Percentiles rank a stretch among this genome's conserved stretches.
phyloP scores from a whole-genome alignment of 1,140 invertebrate genomes.

The Drosophila bipectinata region DNA sequence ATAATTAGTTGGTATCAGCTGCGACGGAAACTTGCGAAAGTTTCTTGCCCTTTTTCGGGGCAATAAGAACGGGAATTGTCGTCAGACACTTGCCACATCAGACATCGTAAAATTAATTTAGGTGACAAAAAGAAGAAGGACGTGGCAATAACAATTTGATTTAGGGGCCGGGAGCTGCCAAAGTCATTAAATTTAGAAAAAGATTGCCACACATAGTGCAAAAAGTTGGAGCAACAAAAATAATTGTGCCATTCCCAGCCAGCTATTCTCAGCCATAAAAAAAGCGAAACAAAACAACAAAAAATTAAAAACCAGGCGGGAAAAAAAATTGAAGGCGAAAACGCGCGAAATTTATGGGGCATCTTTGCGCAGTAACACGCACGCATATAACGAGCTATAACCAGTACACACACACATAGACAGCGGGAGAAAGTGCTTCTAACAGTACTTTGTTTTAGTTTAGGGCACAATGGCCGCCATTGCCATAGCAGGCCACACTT shows the following conservation, averaged over 20 bases:
- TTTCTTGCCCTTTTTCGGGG: slow-evolving; percentile 10
- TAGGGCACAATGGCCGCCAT: slow-evolving; percentile 76
- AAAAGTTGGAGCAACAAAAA: slow-evolving; percentile 56
- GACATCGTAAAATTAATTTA: slow-evolving; percentile 68
- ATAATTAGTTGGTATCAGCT: slow-evolving; percentile 28
- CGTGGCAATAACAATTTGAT: slow-evolving; percentile 66
- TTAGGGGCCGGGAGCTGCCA: slow-evolving; percentile 59
- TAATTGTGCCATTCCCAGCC: slow-evolving; percentile 65
- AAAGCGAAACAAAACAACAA: slow-evolving; percentile 19
- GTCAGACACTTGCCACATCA: slow-evolving; percentile 47
- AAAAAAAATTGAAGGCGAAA: slow-evolving; percentile 74
- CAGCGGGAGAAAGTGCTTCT: slow-evolving; percentile 62
- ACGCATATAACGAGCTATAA: slow-evolving; percentile 78
- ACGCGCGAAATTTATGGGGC: slow-evolving; percentile 78
- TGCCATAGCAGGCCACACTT: slow-evolving; percentile 57
- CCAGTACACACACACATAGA: slow-evolving; percentile 41
- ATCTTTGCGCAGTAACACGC: slow-evolving; percentile 81
- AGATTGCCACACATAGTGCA: slow-evolving; percentile 25
- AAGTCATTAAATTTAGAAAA: slow-evolving; percentile 76
- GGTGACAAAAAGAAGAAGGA: slow-evolving; percentile 49
- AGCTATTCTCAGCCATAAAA: slow-evolving; percentile 7
- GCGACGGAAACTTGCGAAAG: slow-evolving; percentile 6
- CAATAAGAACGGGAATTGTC: slow-evolving; percentile 6
- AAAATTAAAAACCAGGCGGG: slow-evolving; percentile 45
- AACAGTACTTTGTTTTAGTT: slow-evolving; percentile 81